Evolutionary conservation across 2,113 vertebrate species (phyloP).

Genomic region (Sylvietta virens): DNA sequence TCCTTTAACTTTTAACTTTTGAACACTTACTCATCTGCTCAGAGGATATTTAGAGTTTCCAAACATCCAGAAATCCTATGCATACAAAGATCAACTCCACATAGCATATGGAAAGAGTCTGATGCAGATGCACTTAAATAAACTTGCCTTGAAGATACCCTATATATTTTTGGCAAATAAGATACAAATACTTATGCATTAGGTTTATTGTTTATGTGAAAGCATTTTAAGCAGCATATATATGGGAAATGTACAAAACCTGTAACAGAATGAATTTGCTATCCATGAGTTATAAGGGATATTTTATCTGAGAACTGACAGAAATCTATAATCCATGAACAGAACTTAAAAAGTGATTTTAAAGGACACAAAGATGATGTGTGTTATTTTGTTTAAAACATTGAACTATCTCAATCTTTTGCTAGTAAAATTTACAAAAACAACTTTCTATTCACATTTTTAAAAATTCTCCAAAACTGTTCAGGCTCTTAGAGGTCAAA

Average conservation of each 20-base stretch:
- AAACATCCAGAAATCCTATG: not conserved
- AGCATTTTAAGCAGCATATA: not conserved
- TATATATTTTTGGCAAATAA: not conserved
- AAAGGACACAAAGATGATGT: not conserved
- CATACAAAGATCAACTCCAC: not conserved
- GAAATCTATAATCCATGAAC: not conserved
- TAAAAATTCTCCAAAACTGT: not conserved
- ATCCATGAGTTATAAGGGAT: not conserved
- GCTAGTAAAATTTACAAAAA: not conserved
- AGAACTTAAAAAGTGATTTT: not conserved
- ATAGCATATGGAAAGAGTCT: not conserved
- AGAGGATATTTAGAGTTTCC: not conserved
- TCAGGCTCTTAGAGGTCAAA: not conserved
- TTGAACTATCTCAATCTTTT: not conserved
- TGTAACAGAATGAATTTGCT: not conserved
- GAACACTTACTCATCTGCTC: not conserved
- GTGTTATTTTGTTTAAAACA: not conserved
- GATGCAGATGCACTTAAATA: not conserved
- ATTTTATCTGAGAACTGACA: not conserved
- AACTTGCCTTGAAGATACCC: not conserved
- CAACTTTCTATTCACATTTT: no score
- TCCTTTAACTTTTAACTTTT: not conserved
- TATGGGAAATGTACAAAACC: not conserved
- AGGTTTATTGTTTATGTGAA: not conserved
- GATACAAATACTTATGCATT: not conserved